phyloP scores from a whole-genome alignment of 2,888 invertebrate species.

The Blastobasis lacticolella region DNA sequence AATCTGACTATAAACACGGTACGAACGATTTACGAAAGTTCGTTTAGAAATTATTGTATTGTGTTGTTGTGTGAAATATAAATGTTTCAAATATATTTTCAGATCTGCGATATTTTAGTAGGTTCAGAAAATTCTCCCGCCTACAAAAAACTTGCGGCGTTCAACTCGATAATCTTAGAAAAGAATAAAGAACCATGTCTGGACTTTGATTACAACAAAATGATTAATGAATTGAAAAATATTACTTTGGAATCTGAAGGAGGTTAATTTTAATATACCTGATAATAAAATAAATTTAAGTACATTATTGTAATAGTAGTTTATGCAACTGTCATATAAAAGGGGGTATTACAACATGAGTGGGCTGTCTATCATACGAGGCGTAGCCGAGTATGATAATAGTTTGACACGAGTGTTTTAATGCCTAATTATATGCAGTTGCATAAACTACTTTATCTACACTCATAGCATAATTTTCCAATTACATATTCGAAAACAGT shows the following conservation, averaged over 20 bases:
- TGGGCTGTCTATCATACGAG: too few relatives aligned
- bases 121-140: constrained; percentile 72
- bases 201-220: constrained; percentile 86
- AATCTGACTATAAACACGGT: constrained; percentile 86
- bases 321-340: too few relatives aligned
- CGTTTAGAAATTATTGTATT: not conserved
- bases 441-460: too few relatives aligned
- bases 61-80: not conserved
- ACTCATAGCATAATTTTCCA: too few relatives aligned
- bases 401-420: too few relatives aligned
- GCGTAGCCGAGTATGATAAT: too few relatives aligned
- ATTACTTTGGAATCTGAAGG: constrained; percentile 79
- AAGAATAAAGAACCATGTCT: constrained; percentile 82
- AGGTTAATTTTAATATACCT: constrained; percentile 47
- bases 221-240: constrained; percentile 80
- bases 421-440: too few relatives aligned
- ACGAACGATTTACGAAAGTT: constrained; percentile 13
- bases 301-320: not conserved
- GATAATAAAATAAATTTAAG: not conserved
- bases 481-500: too few relatives aligned
- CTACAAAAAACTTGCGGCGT: constrained; percentile 80
- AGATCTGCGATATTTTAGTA: constrained; percentile 85
- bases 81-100: constrained; percentile 3
- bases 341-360: too few relatives aligned
- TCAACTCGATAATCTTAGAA: constrained; percentile 81